Evolutionary conservation across 2,797 vertebrate genomes (phyloP).

Genomic region (Eulemur rubriventer): DNA sequence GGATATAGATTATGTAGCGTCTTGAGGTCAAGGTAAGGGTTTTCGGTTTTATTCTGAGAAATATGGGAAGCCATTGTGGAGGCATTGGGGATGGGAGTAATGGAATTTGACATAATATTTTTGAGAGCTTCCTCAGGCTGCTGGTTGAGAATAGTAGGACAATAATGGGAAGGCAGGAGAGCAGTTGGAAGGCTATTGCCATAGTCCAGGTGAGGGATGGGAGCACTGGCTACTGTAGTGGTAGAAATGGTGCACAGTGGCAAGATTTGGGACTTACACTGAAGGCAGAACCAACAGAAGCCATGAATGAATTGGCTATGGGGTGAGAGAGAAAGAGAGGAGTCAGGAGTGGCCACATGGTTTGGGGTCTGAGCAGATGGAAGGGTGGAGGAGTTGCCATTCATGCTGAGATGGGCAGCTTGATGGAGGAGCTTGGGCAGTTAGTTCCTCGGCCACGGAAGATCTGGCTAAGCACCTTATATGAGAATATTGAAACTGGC

Average conservation of each 20-base stretch:
- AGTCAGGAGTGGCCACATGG: neutral
- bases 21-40: neutral
- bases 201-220: accelerated
- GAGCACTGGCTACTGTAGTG: accelerated
- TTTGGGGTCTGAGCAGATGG: neutral
- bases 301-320: neutral
- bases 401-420: neutral
- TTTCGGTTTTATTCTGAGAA: conserved; percentile 18
- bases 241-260: neutral
- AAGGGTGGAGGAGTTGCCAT: neutral
- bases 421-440: neutral
- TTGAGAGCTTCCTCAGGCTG: neutral
- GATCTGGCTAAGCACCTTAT: neutral
- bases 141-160: neutral
- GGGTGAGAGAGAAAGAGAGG: neutral
- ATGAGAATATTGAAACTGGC: neutral
- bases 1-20: neutral
- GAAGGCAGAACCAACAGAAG: neutral
- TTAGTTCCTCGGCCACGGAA: neutral
- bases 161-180: neutral
- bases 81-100: neutral
- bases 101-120: neutral
- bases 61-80: neutral
- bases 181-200: neutral
- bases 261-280: neutral